Evolutionary conservation across 2,797 vertebrate genomes (phyloP), one percentile per base, ranked within the genome.

Genomic region (Bryconaethiops microstoma): DNA sequence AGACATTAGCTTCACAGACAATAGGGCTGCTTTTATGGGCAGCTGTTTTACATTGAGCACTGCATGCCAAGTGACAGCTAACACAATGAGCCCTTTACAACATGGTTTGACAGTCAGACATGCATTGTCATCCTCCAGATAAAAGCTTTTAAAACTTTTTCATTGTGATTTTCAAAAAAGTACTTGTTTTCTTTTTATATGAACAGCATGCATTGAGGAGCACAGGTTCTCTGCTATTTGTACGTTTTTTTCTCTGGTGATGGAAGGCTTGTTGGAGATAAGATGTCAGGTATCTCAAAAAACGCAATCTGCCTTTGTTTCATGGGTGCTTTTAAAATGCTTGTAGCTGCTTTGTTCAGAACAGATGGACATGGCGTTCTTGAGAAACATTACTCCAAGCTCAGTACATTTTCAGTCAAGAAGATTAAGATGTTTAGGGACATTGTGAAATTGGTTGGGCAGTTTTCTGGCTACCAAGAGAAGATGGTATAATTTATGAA

Each of bases 1-100:
- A 62, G 35, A 57, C 29, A 9, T 78, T 54, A n/a, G 42, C 21
- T 48, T 60, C n/a, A 7, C 9, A 75, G 25, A 40, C 42, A 25
- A 39, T 14, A 19, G 17, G 2, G n/a, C 21, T 59, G 13, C 62
- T 59, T 74, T 69, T 52, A 63, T 54, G 59, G 25, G 19, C 45
- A 75, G 45, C 45, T 60, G 65, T 55, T 82, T 72, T 68, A 23
- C 70, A 78, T 88, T 87, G 73, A 79, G 82, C 9, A 52, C n/a
- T 76, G 82, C 69, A 54, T 50, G 14, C 52, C 42, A 63, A 52
- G 52, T 69, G 69, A 16, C 75, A 79, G 48, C 29, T 82, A 65
- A 75, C 21, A 86, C 77, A 80, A 81, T 59, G 83, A 77, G 45
- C 8, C 12, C 60, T 40, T 78, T 76, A 21, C 64, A 82, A 19